These are phyloP conservation scores for Gonioctena quinquepunctata DNA, from an alignment of 1,140 invertebrate genomes.

Conservation along the genomic window DNA sequence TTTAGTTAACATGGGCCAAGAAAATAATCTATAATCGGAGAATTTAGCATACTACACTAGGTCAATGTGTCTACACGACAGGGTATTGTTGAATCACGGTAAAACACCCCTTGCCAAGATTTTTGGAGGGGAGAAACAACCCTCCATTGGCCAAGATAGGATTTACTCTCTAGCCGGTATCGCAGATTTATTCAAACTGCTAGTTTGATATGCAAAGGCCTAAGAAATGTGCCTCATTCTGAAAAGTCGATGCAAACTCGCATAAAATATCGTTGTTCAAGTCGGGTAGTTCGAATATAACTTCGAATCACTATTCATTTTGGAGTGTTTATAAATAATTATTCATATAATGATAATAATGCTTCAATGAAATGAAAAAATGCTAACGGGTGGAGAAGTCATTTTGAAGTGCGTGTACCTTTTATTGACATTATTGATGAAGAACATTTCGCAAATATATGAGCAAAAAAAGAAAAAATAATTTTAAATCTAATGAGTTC, in stretches of 20 bases:
- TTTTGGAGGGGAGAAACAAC: constrained; percentile 12
- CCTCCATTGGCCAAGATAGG: constrained; percentile 36
- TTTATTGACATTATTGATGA: constrained; percentile 11
- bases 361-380: too few relatives aligned
- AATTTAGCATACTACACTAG: constrained; percentile 21
- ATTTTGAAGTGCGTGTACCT: constrained; percentile 15
- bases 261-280: too few relatives aligned
- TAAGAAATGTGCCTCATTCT: not conserved
- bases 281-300: too few relatives aligned
- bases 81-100: constrained; percentile 21
- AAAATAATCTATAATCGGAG: constrained; percentile 20
- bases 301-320: too few relatives aligned
- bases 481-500: too few relatives aligned
- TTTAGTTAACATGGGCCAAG: not conserved
- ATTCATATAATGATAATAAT: too few relatives aligned
- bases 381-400: constrained; percentile 23
- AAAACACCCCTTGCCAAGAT: constrained; percentile 7
- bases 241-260: not conserved
- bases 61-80: constrained; percentile 27
- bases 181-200: constrained; percentile 16
- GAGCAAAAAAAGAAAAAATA: too few relatives aligned
- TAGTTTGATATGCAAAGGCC: constrained; percentile 17
- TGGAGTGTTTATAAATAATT: too few relatives aligned
- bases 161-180: constrained; percentile 24
- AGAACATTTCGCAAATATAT: too few relatives aligned